A percentile compares a stretch with the other conserved stretches of the same genome.
Evolutionary conservation across 2,888 invertebrate genomes (phyloP).

Genomic region (Ryuthela nishihirai): DNA sequence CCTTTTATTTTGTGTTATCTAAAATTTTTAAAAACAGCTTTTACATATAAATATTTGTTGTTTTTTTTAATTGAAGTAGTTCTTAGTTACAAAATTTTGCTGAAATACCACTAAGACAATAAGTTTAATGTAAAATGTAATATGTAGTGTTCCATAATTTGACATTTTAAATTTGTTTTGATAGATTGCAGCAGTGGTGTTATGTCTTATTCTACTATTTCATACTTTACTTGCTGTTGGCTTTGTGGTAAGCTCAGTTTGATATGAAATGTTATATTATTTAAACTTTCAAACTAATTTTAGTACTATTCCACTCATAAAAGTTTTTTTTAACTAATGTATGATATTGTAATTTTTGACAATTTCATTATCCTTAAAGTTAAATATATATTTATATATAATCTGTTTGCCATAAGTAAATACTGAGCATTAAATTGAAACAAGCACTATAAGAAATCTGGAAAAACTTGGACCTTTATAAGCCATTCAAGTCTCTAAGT

Average conservation of each 20-base stretch:
- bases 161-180: slow-evolving; percentile 1
- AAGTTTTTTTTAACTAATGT: background rate
- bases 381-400: background rate
- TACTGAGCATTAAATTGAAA: background rate
- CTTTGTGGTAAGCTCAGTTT: slow-evolving; percentile 26
- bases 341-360: background rate
- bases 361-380: background rate
- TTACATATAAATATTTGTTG: too few relatives aligned
- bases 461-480: too few relatives aligned
- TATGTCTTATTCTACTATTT: slow-evolving; percentile 26
- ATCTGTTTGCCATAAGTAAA: background rate
- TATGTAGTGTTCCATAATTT: too few relatives aligned
- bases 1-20: too few relatives aligned
- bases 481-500: too few relatives aligned
- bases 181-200: slow-evolving; percentile 29
- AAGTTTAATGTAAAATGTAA: too few relatives aligned
- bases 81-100: too few relatives aligned
- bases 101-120: too few relatives aligned
- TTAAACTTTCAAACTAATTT: background rate
- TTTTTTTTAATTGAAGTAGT: too few relatives aligned
- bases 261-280: background rate
- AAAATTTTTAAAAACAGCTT: too few relatives aligned
- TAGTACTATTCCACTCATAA: background rate
- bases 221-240: slow-evolving; percentile 34
- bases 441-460: slow-evolving; percentile 1